Conservation (phyloP, 2,113 vertebrate species). For the Erinaceus europaeus region DNA sequence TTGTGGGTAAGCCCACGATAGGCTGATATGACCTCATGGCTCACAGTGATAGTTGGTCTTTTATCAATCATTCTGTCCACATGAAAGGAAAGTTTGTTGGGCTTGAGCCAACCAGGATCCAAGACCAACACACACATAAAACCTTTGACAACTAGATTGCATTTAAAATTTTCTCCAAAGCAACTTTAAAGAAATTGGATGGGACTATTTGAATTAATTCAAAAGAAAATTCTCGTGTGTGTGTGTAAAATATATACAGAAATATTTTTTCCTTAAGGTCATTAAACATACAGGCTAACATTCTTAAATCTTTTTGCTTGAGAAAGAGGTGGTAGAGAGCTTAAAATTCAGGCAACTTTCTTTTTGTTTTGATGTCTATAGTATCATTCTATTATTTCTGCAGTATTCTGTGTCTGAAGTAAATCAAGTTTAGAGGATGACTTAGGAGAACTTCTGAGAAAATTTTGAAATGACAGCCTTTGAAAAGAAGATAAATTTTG, state of each 20-base stretch:
- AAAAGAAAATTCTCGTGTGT: not conserved
- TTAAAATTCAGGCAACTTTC: not conserved
- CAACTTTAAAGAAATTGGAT: not conserved
- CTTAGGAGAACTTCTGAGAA: not conserved
- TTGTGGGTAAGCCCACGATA: not conserved
- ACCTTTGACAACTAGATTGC: not conserved
- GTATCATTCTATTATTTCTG: not conserved
- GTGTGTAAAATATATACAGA: not conserved
- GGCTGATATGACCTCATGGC: not conserved
- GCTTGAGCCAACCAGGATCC: not conserved
- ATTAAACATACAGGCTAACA: not conserved
- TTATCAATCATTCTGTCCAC: not conserved
- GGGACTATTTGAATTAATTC: not conserved
- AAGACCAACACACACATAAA: not conserved
- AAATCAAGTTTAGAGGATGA: not conserved
- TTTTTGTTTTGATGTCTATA: not conserved
- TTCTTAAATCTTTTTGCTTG: not conserved
- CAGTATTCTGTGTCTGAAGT: not conserved
- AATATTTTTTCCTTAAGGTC: not conserved
- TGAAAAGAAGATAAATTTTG: not conserved
- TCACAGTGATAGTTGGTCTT: not conserved
- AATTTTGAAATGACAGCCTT: not conserved
- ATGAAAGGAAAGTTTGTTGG: not conserved
- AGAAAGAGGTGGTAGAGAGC: not conserved
- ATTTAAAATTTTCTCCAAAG: not conserved